Base-by-base conservation (phyloP, 2,797 vertebrate genomes). In the Pseudomugil gertrudae region DNA sequence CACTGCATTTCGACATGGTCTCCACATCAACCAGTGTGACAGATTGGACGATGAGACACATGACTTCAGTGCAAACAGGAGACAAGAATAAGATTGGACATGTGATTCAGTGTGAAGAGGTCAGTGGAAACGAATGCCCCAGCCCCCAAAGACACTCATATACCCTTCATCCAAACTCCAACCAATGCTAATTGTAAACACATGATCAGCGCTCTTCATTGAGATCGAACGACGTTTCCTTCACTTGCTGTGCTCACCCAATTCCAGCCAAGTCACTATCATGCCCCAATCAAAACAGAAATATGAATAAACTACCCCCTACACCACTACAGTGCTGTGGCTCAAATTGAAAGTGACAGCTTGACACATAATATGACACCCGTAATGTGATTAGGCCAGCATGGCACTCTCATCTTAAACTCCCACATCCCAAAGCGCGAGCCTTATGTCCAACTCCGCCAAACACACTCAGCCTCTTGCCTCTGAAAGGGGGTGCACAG, bases 341-440 rank as follows among this genome's bases (percentile, higher is more conserved):
- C 87, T 90, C 84, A 93, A 94, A 95, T 95, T 88, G 92, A 92
- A 94, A 94, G 92, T 93, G 95, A 95, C 92, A 93, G 92, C 87
- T 93, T 94, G 93, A 95, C 94, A 94, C 91, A 91, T 93, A 94
- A 92, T 94, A 93, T 94, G 90, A 91, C 92, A 94, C 85, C 87
- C 76, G 57, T 94, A 94, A 95, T 94, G 91, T 94, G 93, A 94
- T 95, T 94, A 95, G 89, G 88, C 90, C 92, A 90, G 88, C 83
- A 82, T 90, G 90, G 87, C 84, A 87, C 91, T 92, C 84, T 90
- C 77, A 81, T 83, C 83, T 84, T 87, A 89, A 90, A 90, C 90
- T 91, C 88, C 88, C 90, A 90, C 92, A 92, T 89, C 92, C 86
- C 86, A 79, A 86, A 84, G 80, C 90, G 85, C 85, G 80, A 91